phyloP scores from a whole-genome alignment of 2,113 vertebrate species.

The Silurus glanis region DNA sequence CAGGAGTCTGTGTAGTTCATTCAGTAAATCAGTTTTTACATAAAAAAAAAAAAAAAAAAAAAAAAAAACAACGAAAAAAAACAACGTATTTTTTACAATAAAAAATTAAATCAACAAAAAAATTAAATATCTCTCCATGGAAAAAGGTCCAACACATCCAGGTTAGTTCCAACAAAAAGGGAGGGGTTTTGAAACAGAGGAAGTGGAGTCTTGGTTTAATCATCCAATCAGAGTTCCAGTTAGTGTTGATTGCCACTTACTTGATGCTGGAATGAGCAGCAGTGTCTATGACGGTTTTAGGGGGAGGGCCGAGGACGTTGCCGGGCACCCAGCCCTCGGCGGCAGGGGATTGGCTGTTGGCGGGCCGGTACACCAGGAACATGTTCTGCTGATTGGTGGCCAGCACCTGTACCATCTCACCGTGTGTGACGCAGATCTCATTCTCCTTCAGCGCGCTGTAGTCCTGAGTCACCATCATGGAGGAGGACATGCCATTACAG shows the following conservation, averaged over 20 bases:
- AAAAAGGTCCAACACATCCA: constrained; percentile 64
- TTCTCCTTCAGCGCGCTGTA: constrained; percentile 98
- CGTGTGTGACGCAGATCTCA: constrained; percentile 92
- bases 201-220: constrained; percentile 60
- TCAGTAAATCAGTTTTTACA: constrained; percentile 68
- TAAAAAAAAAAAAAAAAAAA: constrained; percentile 61
- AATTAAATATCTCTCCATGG: constrained; percentile 61
- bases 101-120: constrained; percentile 48
- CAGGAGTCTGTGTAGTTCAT: constrained; percentile 68
- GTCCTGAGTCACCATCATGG: constrained; percentile 90
- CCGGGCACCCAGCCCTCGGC: constrained; percentile 98
- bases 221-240: constrained; percentile 78
- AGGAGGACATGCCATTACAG: constrained; percentile 88
- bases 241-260: constrained; percentile 87
- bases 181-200: constrained; percentile 60
- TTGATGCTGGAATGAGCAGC: constrained; percentile 90
- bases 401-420: constrained; percentile 92
- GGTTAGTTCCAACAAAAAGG: constrained; percentile 67
- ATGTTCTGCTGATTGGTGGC: constrained; percentile 98
- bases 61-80: constrained; percentile 59
- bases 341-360: constrained; percentile 86
- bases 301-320: constrained; percentile 82
- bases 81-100: no score
- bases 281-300: constrained; percentile 84
- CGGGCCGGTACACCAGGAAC: constrained; percentile 92